Base-by-base conservation (phyloP, 1,140 invertebrate species). In the Bilobella aurantiaca region DNA sequence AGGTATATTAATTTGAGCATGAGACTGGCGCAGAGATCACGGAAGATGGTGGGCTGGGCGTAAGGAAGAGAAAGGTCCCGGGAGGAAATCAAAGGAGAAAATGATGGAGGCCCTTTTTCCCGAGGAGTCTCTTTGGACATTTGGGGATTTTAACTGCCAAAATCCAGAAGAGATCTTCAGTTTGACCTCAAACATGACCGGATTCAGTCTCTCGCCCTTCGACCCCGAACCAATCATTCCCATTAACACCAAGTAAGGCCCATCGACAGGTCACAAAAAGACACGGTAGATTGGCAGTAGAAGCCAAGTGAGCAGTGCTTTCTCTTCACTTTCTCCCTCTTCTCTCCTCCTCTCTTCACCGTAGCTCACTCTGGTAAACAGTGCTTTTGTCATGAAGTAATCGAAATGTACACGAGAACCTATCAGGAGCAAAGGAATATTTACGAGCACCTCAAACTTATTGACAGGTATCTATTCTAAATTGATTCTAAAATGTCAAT, bases 21-120 rank as follows among this genome's bases (percentile, higher is more conserved):
- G 8, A 42, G 37, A 42, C 8, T 42, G 8, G 12, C 23, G 49
- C 49, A 23, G 12, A 53, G 49, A 23, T 53, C 25, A n/a, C n/a
- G n/a, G 49, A 53, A 53, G 12, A 53, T 53, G 49, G 49, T 18
- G 21, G 49, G n/a, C 8, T 12, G 23, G 49, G 21, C 14, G 49
- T 53, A 53, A 23, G 3, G 23, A 53, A 53, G 14, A 12, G 25
- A 53, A 23, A 23, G 25, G 25, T 53, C 49, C 49, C 34, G 49
- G 49, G 14, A 16, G 12, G 21, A 8, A 53, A 23, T 16, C 14
- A 23, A 53, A 23, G 8, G 49, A 23, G 49, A 23, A 53, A 53
- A 53, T 53, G 60, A 72, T 72, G 70, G 70, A 72, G 57, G 62
- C 65, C 42, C 65, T 71, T 56, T 71, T 71, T 69, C 65, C 65